Conservation (phyloP, 2,888 invertebrate genomes). For the Cosmorhoe ocellata region DNA sequence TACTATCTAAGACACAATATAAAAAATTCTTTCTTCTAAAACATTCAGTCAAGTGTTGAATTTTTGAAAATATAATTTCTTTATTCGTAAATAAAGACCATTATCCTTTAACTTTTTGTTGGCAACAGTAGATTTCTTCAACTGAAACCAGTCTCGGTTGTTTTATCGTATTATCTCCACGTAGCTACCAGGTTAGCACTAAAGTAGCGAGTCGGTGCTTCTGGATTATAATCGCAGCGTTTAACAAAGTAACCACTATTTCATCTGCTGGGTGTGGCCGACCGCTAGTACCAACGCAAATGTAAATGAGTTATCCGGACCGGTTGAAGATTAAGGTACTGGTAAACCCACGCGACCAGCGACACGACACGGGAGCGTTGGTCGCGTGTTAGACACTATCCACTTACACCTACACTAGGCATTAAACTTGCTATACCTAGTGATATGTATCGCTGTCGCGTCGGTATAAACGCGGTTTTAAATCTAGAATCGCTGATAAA, state of each 20-base stretch:
- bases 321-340: slow-evolving; percentile 13
- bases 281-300: slow-evolving; percentile 7
- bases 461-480: slow-evolving; percentile 4
- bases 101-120: too few relatives aligned
- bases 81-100: too few relatives aligned
- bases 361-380: neutral
- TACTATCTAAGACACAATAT: too few relatives aligned
- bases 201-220: neutral
- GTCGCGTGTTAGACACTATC: neutral
- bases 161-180: neutral
- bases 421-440: too few relatives aligned
- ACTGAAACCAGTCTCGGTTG: neutral
- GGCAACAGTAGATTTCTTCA: neutral
- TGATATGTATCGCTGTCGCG: too few relatives aligned
- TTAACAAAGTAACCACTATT: slow-evolving; percentile 22
- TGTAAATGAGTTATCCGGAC: slow-evolving; percentile 24
- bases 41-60: too few relatives aligned
- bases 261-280: slow-evolving; percentile 21
- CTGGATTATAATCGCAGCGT: slow-evolving; percentile 11
- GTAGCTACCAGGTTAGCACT: neutral
- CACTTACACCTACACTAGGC: too few relatives aligned
- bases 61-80: too few relatives aligned
- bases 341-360: slow-evolving; percentile 5
- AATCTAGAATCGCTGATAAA: slow-evolving; percentile 24
- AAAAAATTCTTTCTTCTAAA: too few relatives aligned